Base-by-base conservation (phyloP, 2,888 invertebrate species). In the Fabriciana adippe region DNA sequence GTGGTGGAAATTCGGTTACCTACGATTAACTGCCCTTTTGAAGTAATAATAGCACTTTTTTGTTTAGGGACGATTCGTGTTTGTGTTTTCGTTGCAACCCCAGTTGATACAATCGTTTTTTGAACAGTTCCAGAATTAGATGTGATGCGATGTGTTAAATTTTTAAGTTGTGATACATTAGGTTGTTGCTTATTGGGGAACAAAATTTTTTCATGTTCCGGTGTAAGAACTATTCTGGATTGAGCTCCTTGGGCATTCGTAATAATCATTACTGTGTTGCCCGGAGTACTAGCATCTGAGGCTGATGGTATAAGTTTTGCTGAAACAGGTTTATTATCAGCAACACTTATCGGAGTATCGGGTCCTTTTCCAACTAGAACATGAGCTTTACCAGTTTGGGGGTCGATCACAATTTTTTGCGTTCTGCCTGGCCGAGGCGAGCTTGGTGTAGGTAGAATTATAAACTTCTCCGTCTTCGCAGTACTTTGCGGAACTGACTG, bases 171-270 rank as follows among this genome's bases (percentile, higher is more conserved):
- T 26, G 90, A 81, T 60, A 86, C 73, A 69, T 86, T 87, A 15
- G 85, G 81, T 72, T 88, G 89, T 71, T 90, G 90, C 73, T 91
- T 92, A 75, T 94, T 93, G 21, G 94, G 93, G 62, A 94, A 93
- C 64, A 94, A 79, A 74, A 94, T 89, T 80, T 94, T 94, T 74
- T 94, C 94, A 76, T 94, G 94, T 70, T 94, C 93, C 0, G 94
- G 94, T 8, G 94, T 94, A 56, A 95, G 83, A 2, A 94, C 86
- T 75, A 94, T 92, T 73, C 94, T 88, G 18, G 94, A 94, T 74
- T 94, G 94, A 35, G 93, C 89, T 16, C 94, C 94, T 77, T 94
- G 94, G 64, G 94, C 93, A 76, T 94, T 94, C 0, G 94, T 95
- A 61, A 94, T 93, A 53, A 95, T 94, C 94, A 95, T 94, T 35